phyloP scores from a whole-genome alignment of 2,113 vertebrate genomes.

The Urocynchramus pylzowi region DNA sequence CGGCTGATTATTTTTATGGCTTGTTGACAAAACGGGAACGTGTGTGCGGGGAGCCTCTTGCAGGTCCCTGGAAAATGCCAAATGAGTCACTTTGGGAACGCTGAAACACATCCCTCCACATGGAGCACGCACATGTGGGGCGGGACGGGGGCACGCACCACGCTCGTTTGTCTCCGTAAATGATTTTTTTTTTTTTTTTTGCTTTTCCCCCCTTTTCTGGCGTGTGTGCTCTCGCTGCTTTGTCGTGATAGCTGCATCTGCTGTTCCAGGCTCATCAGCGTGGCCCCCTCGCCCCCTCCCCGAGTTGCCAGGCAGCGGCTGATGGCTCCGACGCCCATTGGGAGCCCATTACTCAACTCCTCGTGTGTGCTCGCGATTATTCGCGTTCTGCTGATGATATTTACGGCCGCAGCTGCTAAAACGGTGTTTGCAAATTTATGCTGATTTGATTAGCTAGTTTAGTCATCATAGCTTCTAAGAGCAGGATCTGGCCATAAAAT shows the following conservation, averaged over 20 bases:
- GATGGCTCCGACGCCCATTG: slow-evolving; percentile 64
- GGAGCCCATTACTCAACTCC: slow-evolving; percentile 73
- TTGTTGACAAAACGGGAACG: slow-evolving; percentile 33
- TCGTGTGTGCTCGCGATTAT: slow-evolving; percentile 48
- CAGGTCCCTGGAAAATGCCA: slow-evolving; percentile 52
- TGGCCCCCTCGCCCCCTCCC: slow-evolving; percentile 13
- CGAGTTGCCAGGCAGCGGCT: slow-evolving; percentile 59
- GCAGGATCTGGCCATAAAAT: slow-evolving; percentile 63
- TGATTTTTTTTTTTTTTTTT: neutral
- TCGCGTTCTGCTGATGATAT: slow-evolving; percentile 58
- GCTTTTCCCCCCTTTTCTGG: neutral
- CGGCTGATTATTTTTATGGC: neutral
- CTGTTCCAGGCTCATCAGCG: slow-evolving; percentile 49
- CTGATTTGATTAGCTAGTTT: slow-evolving; percentile 80
- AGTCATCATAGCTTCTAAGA: slow-evolving; percentile 67
- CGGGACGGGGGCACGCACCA: neutral
- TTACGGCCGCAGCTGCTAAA: slow-evolving; percentile 74
- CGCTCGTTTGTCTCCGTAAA: neutral
- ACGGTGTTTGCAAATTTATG: slow-evolving; percentile 76
- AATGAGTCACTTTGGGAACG: slow-evolving; percentile 36
- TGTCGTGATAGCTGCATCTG: slow-evolving; percentile 42
- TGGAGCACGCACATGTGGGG: neutral
- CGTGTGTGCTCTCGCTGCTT: neutral
- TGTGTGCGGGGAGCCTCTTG: neutral
- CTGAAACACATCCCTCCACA: neutral